Base-by-base conservation (phyloP, 2,888 invertebrate genomes). In the Rutpela maculata region DNA sequence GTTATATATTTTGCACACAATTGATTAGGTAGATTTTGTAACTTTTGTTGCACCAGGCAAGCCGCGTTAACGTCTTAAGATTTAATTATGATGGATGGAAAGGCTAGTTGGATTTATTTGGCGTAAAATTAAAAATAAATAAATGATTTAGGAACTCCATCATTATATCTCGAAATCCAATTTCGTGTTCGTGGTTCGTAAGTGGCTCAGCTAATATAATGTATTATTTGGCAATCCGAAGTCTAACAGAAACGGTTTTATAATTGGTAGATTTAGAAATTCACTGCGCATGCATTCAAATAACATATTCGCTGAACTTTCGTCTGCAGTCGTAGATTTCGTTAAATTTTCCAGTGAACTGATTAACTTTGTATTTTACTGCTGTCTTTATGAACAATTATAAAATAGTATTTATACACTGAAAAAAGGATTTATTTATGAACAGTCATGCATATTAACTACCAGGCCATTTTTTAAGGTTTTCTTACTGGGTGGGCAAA, bases 1-100 rank as follows among this genome's bases (percentile, higher is more conserved):
- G 56, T 68, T 68, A 68, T 55, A 68, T n/a, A 56, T 56, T 68
- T 55, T 55, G 55, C 68, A 38, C 69, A 59, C 69, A 69, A 69
- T 69, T 57, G 69, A 69, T 69, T 69, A 69, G 26, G 31, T 26
- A 31, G 22, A 57, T 69, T 69, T 69, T 35, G 69, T 56, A 69
- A 69, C 57, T 69, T 35, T 57, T 11, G 69, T 57, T 69, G 35
- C 26, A 35, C 62, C 19, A 12, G n/a, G 4, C n/a, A n/a, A 50
- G n/a, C 50, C n/a, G 12, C 26, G 62, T n/a, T 17, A 62, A 31
- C n/a, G n/a, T 62, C 62, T 62, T 62, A 10, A 31, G 31, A 26
- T 22, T 62, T 62, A 62, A 62, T 62, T 22, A 62, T 62, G 62
- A 62, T 62, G 62, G 62, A 62, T 62, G 31, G 35, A 9, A 59